Conservation (phyloP, 2,888 invertebrate genomes). For the Eucera pruinosa region DNA sequence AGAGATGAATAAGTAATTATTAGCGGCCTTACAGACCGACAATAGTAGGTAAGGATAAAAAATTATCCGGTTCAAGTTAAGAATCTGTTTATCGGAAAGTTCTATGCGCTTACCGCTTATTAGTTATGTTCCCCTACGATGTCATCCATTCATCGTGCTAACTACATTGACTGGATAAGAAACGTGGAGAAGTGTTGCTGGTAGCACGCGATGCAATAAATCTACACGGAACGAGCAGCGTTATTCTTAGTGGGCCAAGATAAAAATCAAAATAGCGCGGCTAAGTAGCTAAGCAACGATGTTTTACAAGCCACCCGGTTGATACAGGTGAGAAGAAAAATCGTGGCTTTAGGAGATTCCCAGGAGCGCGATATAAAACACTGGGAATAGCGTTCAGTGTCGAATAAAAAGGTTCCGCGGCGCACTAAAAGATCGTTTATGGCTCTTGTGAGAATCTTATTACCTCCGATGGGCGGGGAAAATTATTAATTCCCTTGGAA, state of each 20-base stretch:
- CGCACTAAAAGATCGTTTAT: slow-evolving; percentile 42
- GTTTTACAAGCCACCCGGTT: slow-evolving; percentile 39
- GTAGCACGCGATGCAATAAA: slow-evolving; percentile 34
- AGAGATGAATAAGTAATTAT: too few relatives aligned
- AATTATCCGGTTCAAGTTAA: too few relatives aligned
- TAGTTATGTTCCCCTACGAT: too few relatives aligned
- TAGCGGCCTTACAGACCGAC: too few relatives aligned
- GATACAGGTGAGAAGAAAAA: slow-evolving; percentile 69
- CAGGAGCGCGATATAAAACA: slow-evolving; percentile 71
- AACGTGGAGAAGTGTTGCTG: neutral
- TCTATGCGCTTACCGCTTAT: too few relatives aligned
- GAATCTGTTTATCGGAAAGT: too few relatives aligned
- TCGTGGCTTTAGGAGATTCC: slow-evolving; percentile 69
- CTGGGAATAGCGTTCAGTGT: slow-evolving; percentile 67
- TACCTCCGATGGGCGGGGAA: slow-evolving; percentile 7
- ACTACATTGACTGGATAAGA: slow-evolving; percentile 4
- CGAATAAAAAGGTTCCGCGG: slow-evolving; percentile 47
- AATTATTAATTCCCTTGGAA: slow-evolving; percentile 50
- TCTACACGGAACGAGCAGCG: slow-evolving; percentile 5
- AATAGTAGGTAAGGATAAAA: too few relatives aligned
- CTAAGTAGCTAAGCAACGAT: slow-evolving; percentile 15
- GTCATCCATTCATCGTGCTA: too few relatives aligned
- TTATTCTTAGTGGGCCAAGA: slow-evolving; percentile 21
- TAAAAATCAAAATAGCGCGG: slow-evolving; percentile 38
- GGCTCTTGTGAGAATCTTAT: slow-evolving; percentile 40